These are phyloP conservation scores for Eulemur coronatus DNA, from an alignment of 2,797 vertebrate species.

Conservation along the genomic window DNA sequence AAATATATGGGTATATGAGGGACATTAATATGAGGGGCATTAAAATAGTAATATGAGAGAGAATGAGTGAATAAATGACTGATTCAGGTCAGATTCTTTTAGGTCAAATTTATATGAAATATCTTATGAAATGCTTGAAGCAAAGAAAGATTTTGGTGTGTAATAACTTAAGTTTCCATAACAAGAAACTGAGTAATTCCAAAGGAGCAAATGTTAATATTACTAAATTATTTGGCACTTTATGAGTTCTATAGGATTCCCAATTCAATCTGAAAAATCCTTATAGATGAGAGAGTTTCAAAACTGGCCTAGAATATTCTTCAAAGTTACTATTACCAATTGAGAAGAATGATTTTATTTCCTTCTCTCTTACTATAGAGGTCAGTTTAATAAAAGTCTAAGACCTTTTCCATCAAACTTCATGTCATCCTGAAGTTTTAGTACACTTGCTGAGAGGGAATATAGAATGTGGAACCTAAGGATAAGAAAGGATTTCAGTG, in stretches of 20 bases:
- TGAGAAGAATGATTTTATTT: slow-evolving; percentile 32
- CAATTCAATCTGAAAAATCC: not conserved
- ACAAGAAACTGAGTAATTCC: not conserved
- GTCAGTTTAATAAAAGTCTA: slow-evolving; percentile 31
- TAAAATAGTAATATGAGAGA: not conserved
- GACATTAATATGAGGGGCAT: not conserved
- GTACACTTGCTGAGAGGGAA: not conserved
- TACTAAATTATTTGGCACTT: not conserved
- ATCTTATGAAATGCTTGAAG: not conserved
- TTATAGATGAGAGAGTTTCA: not conserved
- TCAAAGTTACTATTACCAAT: slow-evolving; percentile 31
- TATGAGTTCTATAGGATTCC: not conserved
- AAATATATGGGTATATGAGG: not conserved
- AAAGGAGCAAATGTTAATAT: not conserved
- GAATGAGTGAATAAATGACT: not conserved
- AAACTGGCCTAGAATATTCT: not conserved
- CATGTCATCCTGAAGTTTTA: slow-evolving; percentile 28
- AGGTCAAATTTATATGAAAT: not conserved
- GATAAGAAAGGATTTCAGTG: not conserved
- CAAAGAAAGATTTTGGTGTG: not conserved
- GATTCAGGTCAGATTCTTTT: not conserved
- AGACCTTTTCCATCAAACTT: slow-evolving; percentile 7
- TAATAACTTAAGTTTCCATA: not conserved
- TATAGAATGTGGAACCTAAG: not conserved
- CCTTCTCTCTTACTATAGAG: not conserved